Percentiles rank a stretch among this genome's conserved stretches.
Conservation (phyloP, 2,797 vertebrate species). For the Sternarchorhynchus goeldii region DNA sequence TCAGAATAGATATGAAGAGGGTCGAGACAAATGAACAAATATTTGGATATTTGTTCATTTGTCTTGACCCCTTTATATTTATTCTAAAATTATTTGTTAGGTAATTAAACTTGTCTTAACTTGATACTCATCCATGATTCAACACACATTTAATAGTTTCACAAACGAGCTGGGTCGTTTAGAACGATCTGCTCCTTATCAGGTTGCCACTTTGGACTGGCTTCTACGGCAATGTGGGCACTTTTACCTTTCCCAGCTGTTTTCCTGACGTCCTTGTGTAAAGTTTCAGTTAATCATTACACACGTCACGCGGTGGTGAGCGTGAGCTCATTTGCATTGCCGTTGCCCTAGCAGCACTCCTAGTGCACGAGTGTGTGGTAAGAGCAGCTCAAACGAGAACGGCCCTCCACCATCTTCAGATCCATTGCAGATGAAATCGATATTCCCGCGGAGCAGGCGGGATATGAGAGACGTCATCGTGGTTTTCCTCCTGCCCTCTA, state of each 20-base stretch:
- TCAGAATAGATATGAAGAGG: no score
- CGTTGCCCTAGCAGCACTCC: neutral
- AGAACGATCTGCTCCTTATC: neutral
- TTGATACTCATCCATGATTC: no score
- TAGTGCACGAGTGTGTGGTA: neutral
- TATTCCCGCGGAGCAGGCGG: constrained; percentile 19
- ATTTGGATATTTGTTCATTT: no score
- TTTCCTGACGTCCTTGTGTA: constrained; percentile 32
- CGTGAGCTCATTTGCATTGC: constrained; percentile 7
- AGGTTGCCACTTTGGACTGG: neutral
- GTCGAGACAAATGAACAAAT: no score
- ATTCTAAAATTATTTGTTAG: no score
- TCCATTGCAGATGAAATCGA: constrained; percentile 35
- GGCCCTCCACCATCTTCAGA: constrained; percentile 25
- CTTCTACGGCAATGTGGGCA: constrained; percentile 52
- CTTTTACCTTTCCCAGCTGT: constrained; percentile 3
- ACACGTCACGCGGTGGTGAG: constrained; percentile 3
- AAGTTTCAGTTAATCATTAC: constrained; percentile 45
- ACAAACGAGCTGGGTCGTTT: neutral
- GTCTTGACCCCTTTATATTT: no score
- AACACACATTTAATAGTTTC: neutral
- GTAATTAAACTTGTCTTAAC: no score
- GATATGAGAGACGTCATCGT: constrained; percentile 37
- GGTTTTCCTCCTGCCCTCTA: constrained; percentile 21
- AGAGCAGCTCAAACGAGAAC: constrained; percentile 4